Evolutionary conservation across 2,888 invertebrate genomes (phyloP).

Genomic region (Chrysolina haemoptera): DNA sequence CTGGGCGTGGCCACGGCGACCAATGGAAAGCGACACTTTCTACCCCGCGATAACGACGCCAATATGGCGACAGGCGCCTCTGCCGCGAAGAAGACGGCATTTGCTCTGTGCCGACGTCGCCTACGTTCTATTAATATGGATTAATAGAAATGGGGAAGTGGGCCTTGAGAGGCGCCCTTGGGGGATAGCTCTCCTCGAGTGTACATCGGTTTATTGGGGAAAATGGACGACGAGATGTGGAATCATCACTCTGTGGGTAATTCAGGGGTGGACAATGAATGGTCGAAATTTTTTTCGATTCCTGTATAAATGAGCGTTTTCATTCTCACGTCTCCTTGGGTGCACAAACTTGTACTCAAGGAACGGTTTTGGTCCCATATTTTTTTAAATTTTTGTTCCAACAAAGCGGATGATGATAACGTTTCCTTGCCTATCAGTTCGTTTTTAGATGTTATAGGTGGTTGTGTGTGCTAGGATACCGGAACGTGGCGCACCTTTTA

Average conservation of each 20-base stretch:
- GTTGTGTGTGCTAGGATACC: too few relatives aligned
- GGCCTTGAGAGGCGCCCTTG: constrained; percentile 7
- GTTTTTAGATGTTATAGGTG: too few relatives aligned
- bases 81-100: neutral
- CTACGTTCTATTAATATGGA: constrained; percentile 1
- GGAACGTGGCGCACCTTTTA: too few relatives aligned
- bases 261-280: neutral
- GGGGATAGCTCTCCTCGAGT: neutral
- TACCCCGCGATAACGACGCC: neutral
- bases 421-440: too few relatives aligned
- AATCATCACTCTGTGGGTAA: neutral
- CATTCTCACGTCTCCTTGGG: too few relatives aligned
- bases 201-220: neutral
- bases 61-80: constrained; percentile 5
- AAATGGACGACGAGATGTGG: neutral
- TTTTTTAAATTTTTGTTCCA: too few relatives aligned
- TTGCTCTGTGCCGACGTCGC: neutral
- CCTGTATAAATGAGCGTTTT: neutral
- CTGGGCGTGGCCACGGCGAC: neutral
- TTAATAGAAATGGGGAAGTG: neutral
- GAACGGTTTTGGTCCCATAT: too few relatives aligned
- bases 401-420: too few relatives aligned
- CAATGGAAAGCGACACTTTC: neutral
- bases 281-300: neutral
- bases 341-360: too few relatives aligned